phyloP scores from a whole-genome alignment of 2,888 invertebrate genomes.

The Tribolium freemani region DNA sequence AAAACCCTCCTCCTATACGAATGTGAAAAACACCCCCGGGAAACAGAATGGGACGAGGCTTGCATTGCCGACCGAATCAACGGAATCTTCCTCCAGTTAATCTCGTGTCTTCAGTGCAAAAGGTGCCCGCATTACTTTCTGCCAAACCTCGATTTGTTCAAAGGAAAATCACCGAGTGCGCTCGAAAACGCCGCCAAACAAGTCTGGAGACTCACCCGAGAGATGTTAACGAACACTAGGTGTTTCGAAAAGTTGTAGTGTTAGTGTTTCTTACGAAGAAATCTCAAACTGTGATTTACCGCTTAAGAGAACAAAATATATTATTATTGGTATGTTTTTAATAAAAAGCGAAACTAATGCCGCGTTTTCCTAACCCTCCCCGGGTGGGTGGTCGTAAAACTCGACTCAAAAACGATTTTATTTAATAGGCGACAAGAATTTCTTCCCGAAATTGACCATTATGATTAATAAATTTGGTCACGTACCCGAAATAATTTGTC shows the following conservation, averaged over 20 bases:
- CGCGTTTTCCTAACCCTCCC: conserved; percentile 1
- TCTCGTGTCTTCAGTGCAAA: conserved; percentile 87
- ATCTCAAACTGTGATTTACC: conserved; percentile 35
- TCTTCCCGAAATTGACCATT: conserved; percentile 1
- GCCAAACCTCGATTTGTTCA: conserved; percentile 85
- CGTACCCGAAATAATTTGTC: conserved; percentile 9
- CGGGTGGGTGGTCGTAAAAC: conserved; percentile 20
- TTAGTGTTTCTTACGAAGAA: not conserved
- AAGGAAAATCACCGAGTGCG: conserved; percentile 81
- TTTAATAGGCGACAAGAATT: conserved; percentile 27
- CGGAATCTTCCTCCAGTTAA: conserved; percentile 86
- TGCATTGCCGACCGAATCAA: conserved; percentile 85
- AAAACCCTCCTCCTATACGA: conserved; percentile 86
- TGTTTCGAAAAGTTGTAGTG: conserved; percentile 83
- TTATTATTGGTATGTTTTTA: conserved; percentile 49
- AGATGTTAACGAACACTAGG: conserved; percentile 83
- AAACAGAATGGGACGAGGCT: conserved; percentile 86
- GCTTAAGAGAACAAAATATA: conserved; percentile 32
- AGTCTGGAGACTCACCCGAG: conserved; percentile 84
- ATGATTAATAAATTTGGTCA: not conserved
- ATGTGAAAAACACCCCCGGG: conserved; percentile 88
- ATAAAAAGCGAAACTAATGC: conserved; percentile 35
- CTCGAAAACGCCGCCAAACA: conserved; percentile 87
- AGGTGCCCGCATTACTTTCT: conserved; percentile 89
- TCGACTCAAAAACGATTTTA: conserved; percentile 4